A percentile compares a stretch with the other conserved stretches of the same genome.
Conservation (phyloP, 2,888 invertebrate species). For the Synanthedon andrenaeformis region DNA sequence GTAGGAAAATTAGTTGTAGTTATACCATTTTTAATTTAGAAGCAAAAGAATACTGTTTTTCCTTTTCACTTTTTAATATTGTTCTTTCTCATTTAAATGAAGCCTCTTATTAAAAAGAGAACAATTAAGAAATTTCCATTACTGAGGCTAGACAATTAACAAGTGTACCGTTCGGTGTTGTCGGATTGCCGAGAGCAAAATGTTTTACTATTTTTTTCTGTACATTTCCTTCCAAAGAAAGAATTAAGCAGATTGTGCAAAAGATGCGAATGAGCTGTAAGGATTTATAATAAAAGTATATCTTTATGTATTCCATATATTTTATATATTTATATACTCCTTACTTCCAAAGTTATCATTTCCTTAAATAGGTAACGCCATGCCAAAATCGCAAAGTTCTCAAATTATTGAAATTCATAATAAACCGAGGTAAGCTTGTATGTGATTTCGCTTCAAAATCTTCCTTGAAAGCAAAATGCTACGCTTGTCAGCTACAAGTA, state of each 20-base stretch:
- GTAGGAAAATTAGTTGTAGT: no score
- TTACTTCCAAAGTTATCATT: no score
- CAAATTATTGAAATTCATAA: no score
- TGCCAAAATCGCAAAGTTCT: no score
- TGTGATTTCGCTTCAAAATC: background rate
- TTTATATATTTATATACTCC: no score
- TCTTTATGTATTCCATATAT: no score
- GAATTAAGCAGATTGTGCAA: background rate
- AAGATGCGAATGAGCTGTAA: no score
- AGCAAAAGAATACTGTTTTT: background rate
- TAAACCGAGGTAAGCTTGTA: no score
- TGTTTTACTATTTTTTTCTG: background rate
- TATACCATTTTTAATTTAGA: background rate
- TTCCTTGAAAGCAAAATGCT: slow-evolving; percentile 7
- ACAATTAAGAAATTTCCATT: slow-evolving; percentile 14
- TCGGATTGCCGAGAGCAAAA: background rate
- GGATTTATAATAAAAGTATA: no score
- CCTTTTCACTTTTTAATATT: background rate
- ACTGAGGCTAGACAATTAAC: slow-evolving; percentile 1
- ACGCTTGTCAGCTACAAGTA: background rate
- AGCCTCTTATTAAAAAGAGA: slow-evolving; percentile 11
- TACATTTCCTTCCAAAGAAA: background rate
- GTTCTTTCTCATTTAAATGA: slow-evolving; percentile 11
- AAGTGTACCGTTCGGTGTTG: background rate
- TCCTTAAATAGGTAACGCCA: no score